phyloP scores from a whole-genome alignment of 2,797 vertebrate genomes.

The Phataginus tetradactyla region DNA sequence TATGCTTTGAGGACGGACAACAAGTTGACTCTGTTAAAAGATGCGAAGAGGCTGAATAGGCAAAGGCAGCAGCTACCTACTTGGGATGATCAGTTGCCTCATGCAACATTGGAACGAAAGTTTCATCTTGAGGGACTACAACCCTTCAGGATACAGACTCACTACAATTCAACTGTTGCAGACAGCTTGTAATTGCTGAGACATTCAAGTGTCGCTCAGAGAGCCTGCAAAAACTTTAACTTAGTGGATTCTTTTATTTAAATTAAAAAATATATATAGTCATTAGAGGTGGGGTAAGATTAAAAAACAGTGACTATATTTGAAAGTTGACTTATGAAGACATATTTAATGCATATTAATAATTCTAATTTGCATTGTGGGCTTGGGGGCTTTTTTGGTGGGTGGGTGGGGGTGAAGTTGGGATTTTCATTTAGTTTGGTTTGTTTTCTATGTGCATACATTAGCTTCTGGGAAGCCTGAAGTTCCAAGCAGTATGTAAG shows the following conservation, averaged over 20 bases:
- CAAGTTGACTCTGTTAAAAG: not conserved
- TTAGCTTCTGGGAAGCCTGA: not conserved
- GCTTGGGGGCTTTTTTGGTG: not conserved
- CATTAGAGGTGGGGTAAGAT: not conserved
- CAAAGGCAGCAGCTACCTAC: not conserved
- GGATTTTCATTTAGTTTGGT: not conserved
- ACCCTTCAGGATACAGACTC: not conserved
- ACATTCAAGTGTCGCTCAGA: not conserved
- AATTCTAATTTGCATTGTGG: not conserved
- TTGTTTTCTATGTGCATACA: not conserved
- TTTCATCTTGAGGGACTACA: not conserved
- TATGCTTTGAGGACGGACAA: not conserved
- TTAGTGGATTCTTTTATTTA: slow-evolving; percentile 14
- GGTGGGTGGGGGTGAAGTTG: not conserved
- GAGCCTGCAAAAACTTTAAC: not conserved
- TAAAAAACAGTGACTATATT: slow-evolving; percentile 37
- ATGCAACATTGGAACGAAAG: not conserved
- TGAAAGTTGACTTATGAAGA: not conserved
- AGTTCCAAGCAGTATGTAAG: slow-evolving; percentile 4
- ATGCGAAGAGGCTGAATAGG: not conserved
- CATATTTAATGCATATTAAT: slow-evolving; percentile 12
- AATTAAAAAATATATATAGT: no score
- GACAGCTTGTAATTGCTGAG: not conserved
- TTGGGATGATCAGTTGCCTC: not conserved
- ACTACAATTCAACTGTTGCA: not conserved